Base-by-base conservation (phyloP, 2,797 vertebrate genomes). In the Acanthiza pusilla region DNA sequence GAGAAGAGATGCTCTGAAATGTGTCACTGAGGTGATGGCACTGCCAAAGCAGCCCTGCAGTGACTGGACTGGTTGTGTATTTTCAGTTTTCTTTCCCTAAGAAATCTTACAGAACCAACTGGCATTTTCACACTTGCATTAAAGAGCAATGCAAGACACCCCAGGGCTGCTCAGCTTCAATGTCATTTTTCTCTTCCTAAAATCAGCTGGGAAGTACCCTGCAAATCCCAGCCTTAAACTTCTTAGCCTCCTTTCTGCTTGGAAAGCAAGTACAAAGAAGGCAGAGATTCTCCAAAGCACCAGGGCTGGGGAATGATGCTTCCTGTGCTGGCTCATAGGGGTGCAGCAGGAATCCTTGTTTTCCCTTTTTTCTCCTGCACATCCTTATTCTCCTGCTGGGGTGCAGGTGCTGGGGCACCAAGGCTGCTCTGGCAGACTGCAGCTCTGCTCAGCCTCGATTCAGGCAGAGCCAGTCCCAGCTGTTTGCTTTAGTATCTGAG, bases 51-150 rank as follows among this genome's bases (percentile, higher is more conserved):
- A 50, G n/a, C 65, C 60, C 22, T 55, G 60, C 67, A 85, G 36
- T 9, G 62, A 14, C 63, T 5, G 36, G 2, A 9, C 62, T 60
- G 57, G 13, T 11, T 86, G 8, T 38, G 36, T 16, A 1, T 65
- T 83, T 27, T 45, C 51, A 54, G 43, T 4, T 45, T 45, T 48
- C 3, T 55, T 62, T 58, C 8, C 50, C 54, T 40, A 13, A 54
- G 63, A 70, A 91, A 61, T 32, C 65, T 20, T 57, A 16, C 45
- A 45, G 34, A 87, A 6, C 26, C 7, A 1, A 6, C 7, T 13
- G 21, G 38, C 1, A 3, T 40, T 81, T 63, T 51, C 40, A 34
- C 10, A 4, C 22, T 17, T 4, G 2, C 1, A 1, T 50, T 42
- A 30, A 51, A 60, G 47, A 51, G 30, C 23, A 40, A 3, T 4